Base-by-base conservation (phyloP, 1,140 invertebrate species). In the Diploscapter pachys region DNA sequence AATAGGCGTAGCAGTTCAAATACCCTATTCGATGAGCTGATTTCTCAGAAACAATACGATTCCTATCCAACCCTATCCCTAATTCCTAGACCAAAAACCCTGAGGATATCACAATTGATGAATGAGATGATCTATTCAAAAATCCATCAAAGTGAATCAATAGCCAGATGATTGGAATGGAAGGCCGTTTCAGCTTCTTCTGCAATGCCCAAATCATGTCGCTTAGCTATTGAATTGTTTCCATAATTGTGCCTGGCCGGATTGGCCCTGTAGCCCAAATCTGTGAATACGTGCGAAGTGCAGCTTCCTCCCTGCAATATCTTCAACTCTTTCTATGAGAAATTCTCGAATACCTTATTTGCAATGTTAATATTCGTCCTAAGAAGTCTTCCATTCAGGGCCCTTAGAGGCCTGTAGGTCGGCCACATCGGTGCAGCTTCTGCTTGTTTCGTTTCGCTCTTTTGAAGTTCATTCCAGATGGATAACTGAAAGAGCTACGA, bases 361-460 rank as follows among this genome's bases (percentile, higher is more conserved):
- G 90, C 91, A 88, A 96, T 95, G 89, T 97, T 94, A 85, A 98
- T 97, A 86, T 98, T 98, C 73, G 95, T 98, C 83, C 95, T 89
- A 78, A 98, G 90, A 59, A 93, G 93, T 82, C 95, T 90, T 85
- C 94, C 92, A 87, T 97, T 91, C 73, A 96, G 89, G 68, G 90
- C 90, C 88, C 95, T 93, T 50, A 93, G 88, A 11, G 94, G 94
- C 74, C 95, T 90, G 72, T 92, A 93, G 88, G 97, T 97, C 89
- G 95, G 95, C 70, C 92, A 93, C 86, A 97, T 90, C 5, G 92
- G 92, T 11, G 59, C 71, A 85, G 93, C 92, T 65, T 94, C 95
- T 31, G 93, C 92, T 63, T 90, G 90, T 81, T 90, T 89, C 83
- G 90, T 89, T 4, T 93, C 91, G 63, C 93, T 93, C 87, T 94